Conservation (phyloP, 1,140 invertebrate species). For the fruit fly (Drosophila melanogaster) region DNA sequence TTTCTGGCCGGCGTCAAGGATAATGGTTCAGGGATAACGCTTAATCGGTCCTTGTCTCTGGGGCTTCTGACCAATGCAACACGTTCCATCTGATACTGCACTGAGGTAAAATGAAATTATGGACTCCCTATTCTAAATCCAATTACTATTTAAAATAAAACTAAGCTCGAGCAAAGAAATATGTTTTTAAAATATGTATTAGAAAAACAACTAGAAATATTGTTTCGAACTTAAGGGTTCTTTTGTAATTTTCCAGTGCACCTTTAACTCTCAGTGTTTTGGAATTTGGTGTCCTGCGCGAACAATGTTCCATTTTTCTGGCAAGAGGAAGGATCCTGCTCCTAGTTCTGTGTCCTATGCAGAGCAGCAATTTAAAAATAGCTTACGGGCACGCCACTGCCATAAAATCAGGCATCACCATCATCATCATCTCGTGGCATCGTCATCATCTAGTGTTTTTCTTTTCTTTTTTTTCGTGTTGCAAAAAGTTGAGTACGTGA, state of each 20-base stretch:
- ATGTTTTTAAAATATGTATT: background rate
- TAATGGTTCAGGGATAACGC: conserved; percentile 62
- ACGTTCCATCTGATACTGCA: conserved; percentile 50
- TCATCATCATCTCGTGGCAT: conserved; percentile 42
- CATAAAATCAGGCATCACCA: conserved; percentile 71
- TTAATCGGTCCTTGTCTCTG: conserved; percentile 60
- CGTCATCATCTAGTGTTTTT: conserved; percentile 52
- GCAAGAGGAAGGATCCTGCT: conserved; percentile 29
- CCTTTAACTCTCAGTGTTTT: background rate
- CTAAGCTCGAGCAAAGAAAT: background rate
- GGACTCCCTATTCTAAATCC: no score
- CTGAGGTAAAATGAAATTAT: background rate
- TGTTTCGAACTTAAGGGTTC: no score
- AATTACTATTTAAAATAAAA: no score
- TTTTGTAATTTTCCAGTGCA: no score
- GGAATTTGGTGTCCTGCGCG: conserved; percentile 34
- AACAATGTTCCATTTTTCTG: conserved; percentile 43
- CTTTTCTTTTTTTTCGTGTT: conserved; percentile 31
- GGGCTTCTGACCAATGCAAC: conserved; percentile 65
- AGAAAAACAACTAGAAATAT: no score
- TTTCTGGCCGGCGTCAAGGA: conserved; percentile 57
- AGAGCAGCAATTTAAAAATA: conserved; percentile 75
- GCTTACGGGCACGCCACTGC: conserved; percentile 73
- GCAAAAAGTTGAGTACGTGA: conserved; percentile 67
- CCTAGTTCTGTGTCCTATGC: conserved; percentile 49